A percentile compares a stretch with the other conserved stretches of the same genome.
phyloP scores from a whole-genome alignment of 2,888 invertebrate species.

The Bugulina stolonifera region DNA sequence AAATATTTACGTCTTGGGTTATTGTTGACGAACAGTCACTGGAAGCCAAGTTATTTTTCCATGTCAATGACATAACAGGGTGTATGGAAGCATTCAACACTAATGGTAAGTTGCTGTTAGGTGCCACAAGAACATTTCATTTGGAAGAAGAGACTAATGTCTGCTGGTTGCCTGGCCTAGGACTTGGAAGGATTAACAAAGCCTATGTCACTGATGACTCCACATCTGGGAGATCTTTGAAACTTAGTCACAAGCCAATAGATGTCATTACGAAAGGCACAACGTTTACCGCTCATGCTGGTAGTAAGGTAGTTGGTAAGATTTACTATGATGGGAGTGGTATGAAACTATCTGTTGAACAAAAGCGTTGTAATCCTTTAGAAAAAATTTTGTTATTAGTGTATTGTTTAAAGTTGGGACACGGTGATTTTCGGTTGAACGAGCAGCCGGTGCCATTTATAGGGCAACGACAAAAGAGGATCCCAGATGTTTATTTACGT shows the following conservation, averaged over 20 bases:
- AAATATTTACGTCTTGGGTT: background rate
- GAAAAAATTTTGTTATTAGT: background rate
- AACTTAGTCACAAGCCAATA: no score
- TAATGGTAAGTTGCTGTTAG: background rate
- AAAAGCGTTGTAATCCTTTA: background rate
- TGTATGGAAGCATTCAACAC: background rate
- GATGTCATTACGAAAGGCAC: no score
- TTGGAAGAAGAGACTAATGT: background rate
- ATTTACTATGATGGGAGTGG: background rate
- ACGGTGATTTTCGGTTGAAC: background rate
- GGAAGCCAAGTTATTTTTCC: background rate
- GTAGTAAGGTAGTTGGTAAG: background rate
- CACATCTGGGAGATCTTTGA: no score
- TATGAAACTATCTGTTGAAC: background rate
- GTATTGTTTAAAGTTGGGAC: background rate
- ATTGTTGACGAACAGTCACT: background rate
- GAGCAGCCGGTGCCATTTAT: background rate
- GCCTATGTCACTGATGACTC: no score
- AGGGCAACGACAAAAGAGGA: background rate
- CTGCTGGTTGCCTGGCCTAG: background rate
- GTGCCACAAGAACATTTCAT: background rate
- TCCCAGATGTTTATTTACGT: no score
- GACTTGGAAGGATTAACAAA: no score
- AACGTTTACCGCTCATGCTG: background rate
- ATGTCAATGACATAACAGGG: background rate